phyloP scores from a whole-genome alignment of 2,888 invertebrate genomes.

The Alsophila aescularia region DNA sequence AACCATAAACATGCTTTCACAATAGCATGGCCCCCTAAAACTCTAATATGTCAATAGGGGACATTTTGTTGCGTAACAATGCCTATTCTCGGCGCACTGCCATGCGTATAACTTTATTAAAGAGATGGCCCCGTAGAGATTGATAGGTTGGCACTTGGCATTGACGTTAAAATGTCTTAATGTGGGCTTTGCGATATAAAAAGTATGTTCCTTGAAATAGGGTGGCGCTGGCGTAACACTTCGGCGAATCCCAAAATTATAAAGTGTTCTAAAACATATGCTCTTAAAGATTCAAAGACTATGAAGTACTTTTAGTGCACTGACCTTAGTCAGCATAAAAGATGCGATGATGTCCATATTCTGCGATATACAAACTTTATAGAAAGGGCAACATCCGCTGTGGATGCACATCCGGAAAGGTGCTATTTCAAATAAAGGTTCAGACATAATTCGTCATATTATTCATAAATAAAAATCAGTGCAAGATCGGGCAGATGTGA shows the following conservation, averaged over 20 bases:
- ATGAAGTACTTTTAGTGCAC: not conserved
- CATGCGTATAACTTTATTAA: slow-evolving; percentile 78
- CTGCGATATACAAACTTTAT: slow-evolving; percentile 56
- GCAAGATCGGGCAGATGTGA: slow-evolving; percentile 69
- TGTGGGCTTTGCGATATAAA: slow-evolving; percentile 32
- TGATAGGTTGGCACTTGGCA: slow-evolving; percentile 56
- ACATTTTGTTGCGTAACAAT: slow-evolving; percentile 73
- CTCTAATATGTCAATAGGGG: slow-evolving; percentile 75
- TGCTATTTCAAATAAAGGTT: slow-evolving; percentile 75
- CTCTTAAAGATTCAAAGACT: not conserved
- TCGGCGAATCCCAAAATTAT: not conserved
- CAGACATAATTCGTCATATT: slow-evolving; percentile 82
- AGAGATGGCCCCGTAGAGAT: slow-evolving; percentile 68
- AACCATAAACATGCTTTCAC: slow-evolving; percentile 52
- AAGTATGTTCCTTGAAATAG: not conserved
- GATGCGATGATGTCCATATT: slow-evolving; percentile 39
- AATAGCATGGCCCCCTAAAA: slow-evolving; percentile 65
- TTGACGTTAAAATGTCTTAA: slow-evolving; percentile 25
- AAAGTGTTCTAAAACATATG: not conserved
- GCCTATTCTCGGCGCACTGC: slow-evolving; percentile 57
- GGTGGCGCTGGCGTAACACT: not conserved
- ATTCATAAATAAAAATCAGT: slow-evolving; percentile 83
- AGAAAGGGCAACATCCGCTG: slow-evolving; percentile 71
- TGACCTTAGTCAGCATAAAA: slow-evolving; percentile 29
- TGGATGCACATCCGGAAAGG: slow-evolving; percentile 80